Evolutionary conservation across 2,797 vertebrate genomes (phyloP), one percentile per base, ranked within the genome.

Genomic region (Gymnodraco acuticeps): DNA sequence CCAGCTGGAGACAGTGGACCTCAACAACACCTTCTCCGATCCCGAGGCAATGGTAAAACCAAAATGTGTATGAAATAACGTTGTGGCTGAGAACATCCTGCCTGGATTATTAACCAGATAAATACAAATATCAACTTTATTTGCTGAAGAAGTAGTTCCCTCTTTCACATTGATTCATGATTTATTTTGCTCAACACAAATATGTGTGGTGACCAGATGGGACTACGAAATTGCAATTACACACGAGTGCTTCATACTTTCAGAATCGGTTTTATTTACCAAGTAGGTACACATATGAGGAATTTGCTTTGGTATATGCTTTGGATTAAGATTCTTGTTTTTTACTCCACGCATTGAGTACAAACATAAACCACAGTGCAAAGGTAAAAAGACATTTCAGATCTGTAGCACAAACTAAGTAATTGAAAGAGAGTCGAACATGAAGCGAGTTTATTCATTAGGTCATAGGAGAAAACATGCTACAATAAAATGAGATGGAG

Each of bases 1-100:
- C 2, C 96, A 96, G 4, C 93, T 96, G 16, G 97, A 98, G 71
- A 97, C 96, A 33, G 95, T 97, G 47, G 97, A 98, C 89, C 96
- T 97, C 12, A 94, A 95, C 82, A 96, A 94, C 62, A 93, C 95
- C 86, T 97, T 96, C 89, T 96, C 96, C 63, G 97, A 98, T 86
- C 94, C 96, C 23, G 97, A 98, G 87, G 92, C 95, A 51, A 97
- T 99, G 96, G 98, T 99, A 73, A 93, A 94, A 50, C 71, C 51
- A 15, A 50, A 7, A 31, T 62, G 4, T 14, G 14, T 61, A 19
- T 64, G 13, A 69, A 73, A 61, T 19, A 52, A 48, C 13, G 1
- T 6, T 58, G 13, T 66, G 20, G 12, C 20, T 4, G 27, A 43
- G 3, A 42, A 17, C 20, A 43, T 45, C 45, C 1, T 52, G 7